Evolutionary conservation across 30 jellyfish, hydroid and myxozoan species (phyloP).

Genomic region (Hydractinia echinata): DNA sequence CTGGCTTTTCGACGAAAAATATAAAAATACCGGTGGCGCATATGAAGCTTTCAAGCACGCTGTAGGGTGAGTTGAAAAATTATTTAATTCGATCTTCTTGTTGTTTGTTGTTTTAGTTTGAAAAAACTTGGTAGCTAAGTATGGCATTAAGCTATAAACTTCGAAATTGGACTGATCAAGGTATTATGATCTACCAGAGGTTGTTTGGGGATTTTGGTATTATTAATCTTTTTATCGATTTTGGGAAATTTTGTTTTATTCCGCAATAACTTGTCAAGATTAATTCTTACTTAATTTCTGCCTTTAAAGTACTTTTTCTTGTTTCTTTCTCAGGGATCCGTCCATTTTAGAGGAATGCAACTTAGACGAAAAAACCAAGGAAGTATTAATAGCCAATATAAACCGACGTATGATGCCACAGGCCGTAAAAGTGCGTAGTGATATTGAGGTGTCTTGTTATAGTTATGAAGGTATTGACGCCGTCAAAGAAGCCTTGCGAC

Average conservation of each 20-base stretch:
- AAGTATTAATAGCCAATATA: constrained; percentile 63
- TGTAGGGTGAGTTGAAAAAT: constrained; percentile 52
- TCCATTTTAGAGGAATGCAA: constrained; percentile 85
- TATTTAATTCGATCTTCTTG: not conserved
- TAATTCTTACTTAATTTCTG: not conserved
- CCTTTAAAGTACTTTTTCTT: not conserved
- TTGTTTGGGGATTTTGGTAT: no score
- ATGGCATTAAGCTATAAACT: no score
- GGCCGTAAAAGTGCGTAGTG: constrained; percentile 90
- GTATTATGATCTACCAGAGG: no score
- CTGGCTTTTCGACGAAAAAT: constrained; percentile 91
- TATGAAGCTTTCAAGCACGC: constrained; percentile 98
- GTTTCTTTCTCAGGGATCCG: constrained; percentile 64
- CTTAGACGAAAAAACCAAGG: constrained; percentile 66
- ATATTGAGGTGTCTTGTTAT: constrained; percentile 93
- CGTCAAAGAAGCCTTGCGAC: constrained; percentile 77
- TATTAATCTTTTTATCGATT: not conserved
- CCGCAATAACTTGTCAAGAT: not conserved
- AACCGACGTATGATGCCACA: constrained; percentile 95
- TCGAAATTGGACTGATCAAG: no score
- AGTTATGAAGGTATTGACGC: constrained; percentile 99
- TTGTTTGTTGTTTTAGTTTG: not conserved
- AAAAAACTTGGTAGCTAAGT: no score
- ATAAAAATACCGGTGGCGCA: constrained; percentile 93
- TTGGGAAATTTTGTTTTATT: not conserved